Evolutionary conservation across 1,140 invertebrate genomes (phyloP).

Genomic region (Drosophila navojoa): DNA sequence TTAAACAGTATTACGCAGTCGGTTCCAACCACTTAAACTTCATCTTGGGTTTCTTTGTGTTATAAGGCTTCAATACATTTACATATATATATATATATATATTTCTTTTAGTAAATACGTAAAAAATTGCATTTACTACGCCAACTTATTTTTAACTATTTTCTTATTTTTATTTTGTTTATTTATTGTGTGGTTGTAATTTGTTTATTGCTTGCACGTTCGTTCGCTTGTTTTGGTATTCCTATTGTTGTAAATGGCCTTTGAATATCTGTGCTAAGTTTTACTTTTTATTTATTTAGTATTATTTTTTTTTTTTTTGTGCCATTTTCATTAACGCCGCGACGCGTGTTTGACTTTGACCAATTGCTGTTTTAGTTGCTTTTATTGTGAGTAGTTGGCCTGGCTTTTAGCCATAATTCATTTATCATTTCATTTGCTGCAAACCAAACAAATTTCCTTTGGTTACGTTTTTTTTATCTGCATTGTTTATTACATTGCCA

Average conservation of each 20-base stretch:
- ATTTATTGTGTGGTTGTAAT: slow-evolving; percentile 28
- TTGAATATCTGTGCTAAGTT: slow-evolving; percentile 36
- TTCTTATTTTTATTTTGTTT: slow-evolving; percentile 27
- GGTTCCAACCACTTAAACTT: no score
- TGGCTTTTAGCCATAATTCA: slow-evolving; percentile 56
- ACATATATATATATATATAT: no score
- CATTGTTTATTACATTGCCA: slow-evolving; percentile 20
- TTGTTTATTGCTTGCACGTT: slow-evolving; percentile 23
- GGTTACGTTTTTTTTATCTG: slow-evolving; percentile 5
- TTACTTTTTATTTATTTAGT: background rate
- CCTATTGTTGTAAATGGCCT: slow-evolving; percentile 51
- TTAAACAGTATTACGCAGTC: no score
- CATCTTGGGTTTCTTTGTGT: no score
- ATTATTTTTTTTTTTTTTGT: slow-evolving; percentile 15
- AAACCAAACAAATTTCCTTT: slow-evolving; percentile 15
- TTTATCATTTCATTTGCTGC: slow-evolving; percentile 46
- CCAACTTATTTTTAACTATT: slow-evolving; percentile 20
- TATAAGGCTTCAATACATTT: no score
- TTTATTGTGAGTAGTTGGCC: slow-evolving; percentile 38
- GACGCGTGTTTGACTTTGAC: slow-evolving; percentile 41
- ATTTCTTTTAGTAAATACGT: slow-evolving; percentile 9
- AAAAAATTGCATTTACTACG: slow-evolving; percentile 20
- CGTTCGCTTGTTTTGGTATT: slow-evolving; percentile 25
- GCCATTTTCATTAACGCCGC: slow-evolving; percentile 37
- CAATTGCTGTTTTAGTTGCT: slow-evolving; percentile 30